Evolutionary conservation across 1,140 invertebrate species (phyloP).

Genomic region (Bombus huntii): DNA sequence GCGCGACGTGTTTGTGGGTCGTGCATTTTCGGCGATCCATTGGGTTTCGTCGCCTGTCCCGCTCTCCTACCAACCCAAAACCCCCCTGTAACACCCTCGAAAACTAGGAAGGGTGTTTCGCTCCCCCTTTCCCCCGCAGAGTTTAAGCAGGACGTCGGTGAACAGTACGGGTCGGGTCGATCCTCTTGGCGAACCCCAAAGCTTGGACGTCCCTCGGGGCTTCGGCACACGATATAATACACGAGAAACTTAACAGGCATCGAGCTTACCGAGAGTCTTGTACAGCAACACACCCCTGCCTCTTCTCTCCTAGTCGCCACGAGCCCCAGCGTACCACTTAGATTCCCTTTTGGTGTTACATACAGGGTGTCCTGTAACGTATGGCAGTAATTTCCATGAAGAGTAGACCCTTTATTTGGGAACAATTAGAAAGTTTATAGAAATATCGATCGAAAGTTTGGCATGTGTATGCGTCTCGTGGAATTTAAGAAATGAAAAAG

Average conservation of each 20-base stretch:
- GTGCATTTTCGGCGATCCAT: conserved; percentile 52
- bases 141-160: conserved; percentile 53
- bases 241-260: conserved; percentile 69
- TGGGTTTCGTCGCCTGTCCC: conserved; percentile 45
- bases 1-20: conserved; percentile 34
- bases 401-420: background rate
- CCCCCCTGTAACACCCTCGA: background rate
- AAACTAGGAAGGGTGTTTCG: conserved; percentile 9
- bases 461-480: too few species aligned
- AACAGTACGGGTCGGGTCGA: conserved; percentile 53
- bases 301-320: background rate
- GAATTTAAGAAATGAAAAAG: too few species aligned
- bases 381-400: background rate
- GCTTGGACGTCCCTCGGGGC: conserved; percentile 53
- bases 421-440: background rate
- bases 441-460: too few species aligned
- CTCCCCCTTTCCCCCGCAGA: background rate
- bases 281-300: conserved; percentile 42
- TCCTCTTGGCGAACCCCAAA: conserved; percentile 61
- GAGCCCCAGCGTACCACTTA: background rate
- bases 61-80: background rate
- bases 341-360: background rate
- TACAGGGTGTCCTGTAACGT: background rate
- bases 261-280: conserved; percentile 58
- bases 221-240: conserved; percentile 59